phyloP scores from a whole-genome alignment of 2,888 invertebrate species.

The Drosophila ezoana region DNA sequence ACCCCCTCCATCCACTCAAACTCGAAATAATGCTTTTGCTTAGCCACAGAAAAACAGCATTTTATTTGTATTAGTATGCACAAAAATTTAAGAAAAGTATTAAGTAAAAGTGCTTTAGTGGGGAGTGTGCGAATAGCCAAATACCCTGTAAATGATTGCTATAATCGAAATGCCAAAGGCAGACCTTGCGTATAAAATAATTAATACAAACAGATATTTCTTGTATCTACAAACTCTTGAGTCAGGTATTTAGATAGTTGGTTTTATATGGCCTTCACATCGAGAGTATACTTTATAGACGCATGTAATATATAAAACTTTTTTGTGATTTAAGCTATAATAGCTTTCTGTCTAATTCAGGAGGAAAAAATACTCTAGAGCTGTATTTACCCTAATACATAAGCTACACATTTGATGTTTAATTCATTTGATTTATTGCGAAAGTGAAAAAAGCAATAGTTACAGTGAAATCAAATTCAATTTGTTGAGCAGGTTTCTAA shows the following conservation, averaged over 20 bases:
- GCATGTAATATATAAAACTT: no score
- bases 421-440: conserved; percentile 4
- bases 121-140: background rate
- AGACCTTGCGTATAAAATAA: no score
- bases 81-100: conserved; percentile 8
- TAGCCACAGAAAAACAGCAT: conserved; percentile 36
- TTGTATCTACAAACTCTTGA: no score
- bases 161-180: background rate
- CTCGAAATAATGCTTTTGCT: conserved; percentile 43
- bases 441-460: background rate
- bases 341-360: no score
- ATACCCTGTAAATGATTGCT: conserved; percentile 7
- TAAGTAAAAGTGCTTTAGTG: conserved; percentile 37
- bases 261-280: no score
- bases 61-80: conserved; percentile 10
- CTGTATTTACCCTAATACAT: no score
- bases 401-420: background rate
- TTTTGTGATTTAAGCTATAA: no score
- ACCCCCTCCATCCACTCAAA: background rate
- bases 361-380: no score
- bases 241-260: no score
- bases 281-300: no score
- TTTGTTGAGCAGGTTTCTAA: conserved; percentile 8
- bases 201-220: background rate
- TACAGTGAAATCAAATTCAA: conserved; percentile 5